phyloP scores from a whole-genome alignment of 2,888 invertebrate species.

The Caenorhabditis plicata region DNA sequence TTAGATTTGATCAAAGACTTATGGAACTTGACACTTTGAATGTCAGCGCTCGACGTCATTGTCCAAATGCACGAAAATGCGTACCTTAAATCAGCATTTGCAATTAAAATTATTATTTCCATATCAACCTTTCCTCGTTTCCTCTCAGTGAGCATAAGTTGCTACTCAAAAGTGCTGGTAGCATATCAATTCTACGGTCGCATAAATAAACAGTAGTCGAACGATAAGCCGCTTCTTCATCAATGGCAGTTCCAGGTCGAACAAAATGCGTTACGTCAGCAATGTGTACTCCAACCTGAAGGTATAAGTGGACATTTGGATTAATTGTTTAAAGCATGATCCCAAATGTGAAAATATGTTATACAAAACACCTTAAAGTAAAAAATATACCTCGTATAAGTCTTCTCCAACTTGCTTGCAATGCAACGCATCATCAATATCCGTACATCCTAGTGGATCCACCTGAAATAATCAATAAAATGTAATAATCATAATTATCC shows the following conservation, averaged over 20 bases:
- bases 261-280: slow-evolving; percentile 98
- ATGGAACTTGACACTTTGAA: slow-evolving; percentile 71
- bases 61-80: slow-evolving; percentile 97
- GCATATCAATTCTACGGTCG: slow-evolving; percentile 75
- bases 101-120: too few species aligned
- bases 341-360: neutral
- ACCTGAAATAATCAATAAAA: slow-evolving; percentile 10
- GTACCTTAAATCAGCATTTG: slow-evolving; percentile 69
- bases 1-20: slow-evolving; percentile 84
- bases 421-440: slow-evolving; percentile 97
- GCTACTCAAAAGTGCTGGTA: slow-evolving; percentile 82
- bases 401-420: slow-evolving; percentile 77
- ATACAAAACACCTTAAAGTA: neutral
- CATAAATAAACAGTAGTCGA: slow-evolving; percentile 89
- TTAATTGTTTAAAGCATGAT: neutral
- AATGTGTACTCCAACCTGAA: slow-evolving; percentile 77
- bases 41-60: slow-evolving; percentile 75
- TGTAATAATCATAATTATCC: neutral
- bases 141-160: slow-evolving; percentile 92
- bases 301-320: neutral
- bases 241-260: slow-evolving; percentile 80
- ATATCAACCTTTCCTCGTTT: slow-evolving; percentile 74
- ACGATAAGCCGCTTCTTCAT: slow-evolving; percentile 85
- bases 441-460: slow-evolving; percentile 94
- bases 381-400: slow-evolving; percentile 28